Evolutionary conservation across 2,888 invertebrate genomes (phyloP), one percentile per base, ranked within the genome.

Genomic region (Anticlea derivata): DNA sequence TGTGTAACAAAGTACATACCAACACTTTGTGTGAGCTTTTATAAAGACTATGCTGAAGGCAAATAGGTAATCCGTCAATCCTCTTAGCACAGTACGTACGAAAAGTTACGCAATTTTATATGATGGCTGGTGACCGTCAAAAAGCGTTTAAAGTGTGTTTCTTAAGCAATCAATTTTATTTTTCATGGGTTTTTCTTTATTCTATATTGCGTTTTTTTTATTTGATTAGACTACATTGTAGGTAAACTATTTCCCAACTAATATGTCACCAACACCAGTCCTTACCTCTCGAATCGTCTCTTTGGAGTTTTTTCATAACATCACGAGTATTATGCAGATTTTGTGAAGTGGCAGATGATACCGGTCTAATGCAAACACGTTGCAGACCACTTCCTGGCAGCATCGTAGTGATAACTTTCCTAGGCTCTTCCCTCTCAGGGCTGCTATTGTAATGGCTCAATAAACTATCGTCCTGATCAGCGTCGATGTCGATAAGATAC

Each of bases 311-410:
- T 44, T 73, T 82, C 73, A 78, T 74, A 5, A 73, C 72, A 1
- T 80, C 79, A 49, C 79, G 68, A 30, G 77, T 72, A 38, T 64
- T 70, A 46, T 80, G 78, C 33, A 82, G 58, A 1, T 76, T 73
- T 52, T 82, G 80, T 4, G 70, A 73, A 17, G 75, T 68, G 1
- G 72, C 66, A 1, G 78, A 66, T 3, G 81, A 63, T 30, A 90
- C 72, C 1, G 90, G 86, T 64, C 83, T 78, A 6, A 88, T 66
- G 5, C 78, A 73, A 2, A 89, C 78, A 55, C 76, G 81, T 48
- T 91, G 91, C 17, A 91, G 67, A 2, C 91, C 89, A 60, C 87
- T 89, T 5, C 91, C 91, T 0, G 87, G 88, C 11, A 91, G 61
- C 39, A 91, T 58, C 0, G 85, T 67, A 0, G 91, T 76, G 33